Conservation (phyloP, 2,888 invertebrate genomes). For the Cheiracanthium punctorium region DNA sequence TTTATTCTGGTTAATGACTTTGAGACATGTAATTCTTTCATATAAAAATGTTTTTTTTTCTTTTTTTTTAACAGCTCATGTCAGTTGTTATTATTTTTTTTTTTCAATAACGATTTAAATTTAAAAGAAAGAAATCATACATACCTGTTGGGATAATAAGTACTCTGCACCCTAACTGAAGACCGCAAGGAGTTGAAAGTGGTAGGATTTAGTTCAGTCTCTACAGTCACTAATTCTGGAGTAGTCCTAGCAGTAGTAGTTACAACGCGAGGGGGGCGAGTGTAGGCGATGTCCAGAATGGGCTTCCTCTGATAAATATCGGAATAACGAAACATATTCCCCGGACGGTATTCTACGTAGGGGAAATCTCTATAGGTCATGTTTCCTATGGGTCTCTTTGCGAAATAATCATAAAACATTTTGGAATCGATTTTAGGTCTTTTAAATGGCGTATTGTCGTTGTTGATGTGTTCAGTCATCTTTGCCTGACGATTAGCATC, state of each 20-base stretch:
- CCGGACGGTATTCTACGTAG: constrained; percentile 35
- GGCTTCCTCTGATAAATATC: constrained; percentile 40
- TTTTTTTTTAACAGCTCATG: no score
- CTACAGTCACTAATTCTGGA: not conserved
- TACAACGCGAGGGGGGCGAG: constrained; percentile 9
- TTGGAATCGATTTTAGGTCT: constrained; percentile 43
- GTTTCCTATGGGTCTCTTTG: constrained; percentile 21
- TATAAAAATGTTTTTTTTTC: no score
- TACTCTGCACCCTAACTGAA: constrained; percentile 41
- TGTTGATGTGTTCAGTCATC: constrained; percentile 23
- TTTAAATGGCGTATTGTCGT: constrained; percentile 29
- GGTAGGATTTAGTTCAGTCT: not conserved
- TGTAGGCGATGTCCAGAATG: constrained; percentile 18
- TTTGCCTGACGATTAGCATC: constrained; percentile 24
- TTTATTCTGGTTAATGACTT: no score
- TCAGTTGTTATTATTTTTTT: no score
- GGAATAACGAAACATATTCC: constrained; percentile 33
- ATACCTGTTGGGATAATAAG: constrained; percentile 57
- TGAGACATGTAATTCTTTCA: no score
- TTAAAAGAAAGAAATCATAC: not conserved
- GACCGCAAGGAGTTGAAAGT: constrained; percentile 45
- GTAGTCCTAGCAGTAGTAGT: not conserved
- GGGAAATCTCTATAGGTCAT: not conserved
- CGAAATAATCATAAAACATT: constrained; percentile 42
- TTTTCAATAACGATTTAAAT: no score